Conservation (phyloP, 2,797 vertebrate species). For the Emydoidea blandingii region DNA sequence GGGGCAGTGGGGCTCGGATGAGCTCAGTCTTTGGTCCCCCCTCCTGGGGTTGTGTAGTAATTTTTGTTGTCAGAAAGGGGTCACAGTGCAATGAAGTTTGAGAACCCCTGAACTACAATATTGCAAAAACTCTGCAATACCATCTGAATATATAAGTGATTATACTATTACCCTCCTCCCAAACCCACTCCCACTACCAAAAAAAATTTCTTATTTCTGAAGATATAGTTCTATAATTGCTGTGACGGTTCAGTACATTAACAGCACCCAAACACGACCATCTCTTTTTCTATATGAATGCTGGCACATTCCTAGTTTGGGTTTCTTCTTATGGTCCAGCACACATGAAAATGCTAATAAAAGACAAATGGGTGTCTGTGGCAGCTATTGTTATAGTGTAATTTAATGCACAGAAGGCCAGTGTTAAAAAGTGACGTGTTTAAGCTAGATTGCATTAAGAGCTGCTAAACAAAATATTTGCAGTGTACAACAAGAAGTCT, state of each 20-base stretch:
- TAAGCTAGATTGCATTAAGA: neutral
- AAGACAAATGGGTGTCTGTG: neutral
- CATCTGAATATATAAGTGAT: neutral
- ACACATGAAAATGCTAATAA: neutral
- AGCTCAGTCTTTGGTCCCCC: too few species aligned
- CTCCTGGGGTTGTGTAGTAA: too few species aligned
- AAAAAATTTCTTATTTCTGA: neutral
- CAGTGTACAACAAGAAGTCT: neutral
- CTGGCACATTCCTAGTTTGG: neutral
- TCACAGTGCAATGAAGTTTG: too few species aligned
- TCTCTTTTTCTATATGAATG: too few species aligned
- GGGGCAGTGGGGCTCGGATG: too few species aligned
- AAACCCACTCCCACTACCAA: neutral
- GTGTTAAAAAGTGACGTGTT: neutral
- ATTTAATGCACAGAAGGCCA: neutral
- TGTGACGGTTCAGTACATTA: neutral
- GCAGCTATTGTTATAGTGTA: neutral
- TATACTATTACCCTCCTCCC: neutral
- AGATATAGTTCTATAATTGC: neutral
- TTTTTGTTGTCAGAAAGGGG: too few species aligned
- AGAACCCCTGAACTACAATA: neutral
- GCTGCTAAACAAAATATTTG: neutral
- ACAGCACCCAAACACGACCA: neutral
- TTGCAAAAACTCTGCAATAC: neutral
- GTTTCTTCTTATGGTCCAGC: neutral